Percentiles rank a stretch among this genome's conserved stretches.
phyloP scores from a whole-genome alignment of 2,113 vertebrate genomes.

The Atherinomorus stipes region DNA sequence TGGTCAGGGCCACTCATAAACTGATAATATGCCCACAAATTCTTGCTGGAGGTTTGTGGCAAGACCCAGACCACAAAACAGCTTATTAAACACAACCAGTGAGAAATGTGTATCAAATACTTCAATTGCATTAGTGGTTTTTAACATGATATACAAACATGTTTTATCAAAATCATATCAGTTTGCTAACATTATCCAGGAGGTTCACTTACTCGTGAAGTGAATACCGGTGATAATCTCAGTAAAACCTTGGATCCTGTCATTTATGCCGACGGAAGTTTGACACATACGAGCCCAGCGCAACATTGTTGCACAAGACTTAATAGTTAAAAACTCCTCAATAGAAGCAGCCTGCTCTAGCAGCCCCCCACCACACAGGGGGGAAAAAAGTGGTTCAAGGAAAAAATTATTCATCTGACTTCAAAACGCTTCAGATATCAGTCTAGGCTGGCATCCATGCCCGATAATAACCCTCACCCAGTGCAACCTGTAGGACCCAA shows the following conservation, averaged over 20 bases:
- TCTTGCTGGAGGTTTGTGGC: constrained; percentile 19
- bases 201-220: too few species aligned
- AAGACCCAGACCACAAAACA: constrained; percentile 15
- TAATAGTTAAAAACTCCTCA: too few species aligned
- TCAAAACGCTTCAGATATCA: background rate
- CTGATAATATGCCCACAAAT: constrained; percentile 9
- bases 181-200: too few species aligned
- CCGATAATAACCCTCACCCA: background rate
- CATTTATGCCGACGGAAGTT: background rate
- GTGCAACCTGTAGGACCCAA: too few species aligned
- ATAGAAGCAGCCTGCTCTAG: background rate
- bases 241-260: background rate
- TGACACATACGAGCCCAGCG: background rate
- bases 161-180: background rate
- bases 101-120: background rate
- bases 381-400: too few species aligned
- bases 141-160: background rate
- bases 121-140: background rate
- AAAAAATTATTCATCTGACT: too few species aligned
- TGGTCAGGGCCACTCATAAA: background rate
- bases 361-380: too few species aligned
- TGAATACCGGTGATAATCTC: too few species aligned
- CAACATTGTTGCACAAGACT: background rate
- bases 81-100: constrained; percentile 36
- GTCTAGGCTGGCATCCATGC: background rate